Percentiles rank a stretch among this genome's conserved stretches.
phyloP scores from a whole-genome alignment of 2,888 invertebrate species.

The Patella depressa region DNA sequence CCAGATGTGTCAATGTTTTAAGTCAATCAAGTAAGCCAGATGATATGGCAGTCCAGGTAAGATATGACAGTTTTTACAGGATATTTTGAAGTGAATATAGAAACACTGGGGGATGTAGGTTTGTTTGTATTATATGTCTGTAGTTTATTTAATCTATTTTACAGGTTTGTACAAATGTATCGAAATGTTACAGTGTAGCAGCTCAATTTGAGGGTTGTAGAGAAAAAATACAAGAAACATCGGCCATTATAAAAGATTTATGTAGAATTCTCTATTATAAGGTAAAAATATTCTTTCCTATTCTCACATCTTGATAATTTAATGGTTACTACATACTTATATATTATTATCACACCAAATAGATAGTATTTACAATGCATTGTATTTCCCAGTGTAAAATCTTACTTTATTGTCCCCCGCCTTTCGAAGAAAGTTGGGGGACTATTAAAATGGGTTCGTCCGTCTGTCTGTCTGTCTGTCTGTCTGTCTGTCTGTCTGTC shows the following conservation, averaged over 20 bases:
- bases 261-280: slow-evolving; percentile 89
- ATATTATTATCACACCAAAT: too few relatives aligned
- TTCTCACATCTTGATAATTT: not conserved
- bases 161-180: slow-evolving; percentile 89
- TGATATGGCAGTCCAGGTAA: slow-evolving; percentile 83
- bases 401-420: too few relatives aligned
- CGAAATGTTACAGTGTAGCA: slow-evolving; percentile 94
- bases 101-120: too few relatives aligned
- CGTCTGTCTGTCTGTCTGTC: too few relatives aligned
- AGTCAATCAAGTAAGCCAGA: slow-evolving; percentile 82
- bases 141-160: slow-evolving; percentile 11
- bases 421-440: too few relatives aligned
- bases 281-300: slow-evolving; percentile 72
- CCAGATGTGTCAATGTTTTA: slow-evolving; percentile 93
- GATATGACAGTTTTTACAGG: not conserved
- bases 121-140: not conserved
- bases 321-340: not conserved
- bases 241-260: slow-evolving; percentile 88
- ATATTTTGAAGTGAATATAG: not conserved
- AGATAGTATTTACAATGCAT: too few relatives aligned
- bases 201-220: slow-evolving; percentile 93
- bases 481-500: too few relatives aligned
- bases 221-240: slow-evolving; percentile 85
- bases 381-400: too few relatives aligned
- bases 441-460: too few relatives aligned